Percentiles rank a stretch among this genome's conserved stretches.
phyloP scores from a whole-genome alignment of 1,140 invertebrate genomes.

The Scylla paramamosain region DNA sequence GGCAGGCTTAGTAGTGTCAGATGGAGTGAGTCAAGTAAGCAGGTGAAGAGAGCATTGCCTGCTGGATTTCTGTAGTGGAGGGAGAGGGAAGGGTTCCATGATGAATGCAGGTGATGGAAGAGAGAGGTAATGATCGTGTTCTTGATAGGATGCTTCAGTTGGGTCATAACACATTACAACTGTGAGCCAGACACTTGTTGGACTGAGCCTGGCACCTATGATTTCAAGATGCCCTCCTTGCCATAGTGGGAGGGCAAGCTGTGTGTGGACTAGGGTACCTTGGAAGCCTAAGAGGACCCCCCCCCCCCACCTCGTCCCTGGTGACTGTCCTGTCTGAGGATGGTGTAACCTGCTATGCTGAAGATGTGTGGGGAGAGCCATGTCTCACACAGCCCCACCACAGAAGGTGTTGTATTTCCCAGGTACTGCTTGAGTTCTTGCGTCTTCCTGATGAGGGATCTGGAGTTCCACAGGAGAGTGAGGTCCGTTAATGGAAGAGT shows the following conservation, averaged over 20 bases:
- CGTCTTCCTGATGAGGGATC: not conserved
- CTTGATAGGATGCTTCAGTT: not conserved
- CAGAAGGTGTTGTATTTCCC: not conserved
- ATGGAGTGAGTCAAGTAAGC: not conserved
- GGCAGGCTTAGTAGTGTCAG: not conserved
- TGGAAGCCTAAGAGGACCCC: not conserved
- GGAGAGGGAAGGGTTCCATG: not conserved
- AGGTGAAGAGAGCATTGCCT: not conserved
- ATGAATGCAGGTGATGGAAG: not conserved
- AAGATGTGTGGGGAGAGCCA: not conserved
- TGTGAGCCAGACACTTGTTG: not conserved
- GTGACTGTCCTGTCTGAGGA: not conserved
- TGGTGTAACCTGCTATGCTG: not conserved
- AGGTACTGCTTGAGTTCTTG: not conserved
- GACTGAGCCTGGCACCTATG: not conserved
- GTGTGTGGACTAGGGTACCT: not conserved
- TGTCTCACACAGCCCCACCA: not conserved
- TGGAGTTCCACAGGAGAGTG: not conserved
- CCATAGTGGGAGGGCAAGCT: not conserved
- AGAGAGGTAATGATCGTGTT: not conserved
- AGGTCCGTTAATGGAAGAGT: not conserved
- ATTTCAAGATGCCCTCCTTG: not conserved
- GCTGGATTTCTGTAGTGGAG: not conserved
- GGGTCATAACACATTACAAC: not conserved
- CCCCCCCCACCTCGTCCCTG: not conserved